phyloP scores from a whole-genome alignment of 2,888 invertebrate species.

The Sicus ferrugineus region DNA sequence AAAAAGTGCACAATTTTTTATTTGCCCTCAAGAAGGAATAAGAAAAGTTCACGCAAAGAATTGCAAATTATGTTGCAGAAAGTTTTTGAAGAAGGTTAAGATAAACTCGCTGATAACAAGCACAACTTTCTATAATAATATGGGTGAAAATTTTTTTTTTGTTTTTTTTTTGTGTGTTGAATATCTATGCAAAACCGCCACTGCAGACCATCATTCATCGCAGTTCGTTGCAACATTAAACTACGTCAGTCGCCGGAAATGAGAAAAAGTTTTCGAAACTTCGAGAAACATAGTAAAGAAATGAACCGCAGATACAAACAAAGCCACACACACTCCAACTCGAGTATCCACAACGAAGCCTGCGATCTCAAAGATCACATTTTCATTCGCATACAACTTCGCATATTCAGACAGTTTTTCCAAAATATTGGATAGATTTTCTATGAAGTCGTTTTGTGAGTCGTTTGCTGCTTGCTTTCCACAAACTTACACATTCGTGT shows the following conservation, averaged over 20 bases:
- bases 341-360: not conserved
- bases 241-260: conserved; percentile 11
- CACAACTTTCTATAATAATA: not conserved
- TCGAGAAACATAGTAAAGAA: not conserved
- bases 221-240: not conserved
- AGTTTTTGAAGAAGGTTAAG: not conserved
- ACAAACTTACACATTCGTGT: no score
- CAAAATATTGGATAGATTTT: not conserved
- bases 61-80: not conserved
- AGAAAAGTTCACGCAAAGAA: not conserved
- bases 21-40: not conserved
- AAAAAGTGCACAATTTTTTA: not conserved
- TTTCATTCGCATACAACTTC: not conserved
- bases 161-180: not conserved
- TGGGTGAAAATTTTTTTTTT: not conserved
- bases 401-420: not conserved
- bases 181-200: not conserved
- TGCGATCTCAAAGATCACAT: not conserved
- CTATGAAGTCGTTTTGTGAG: no score
- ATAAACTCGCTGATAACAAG: not conserved
- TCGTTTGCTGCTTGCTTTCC: no score
- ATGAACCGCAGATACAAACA: not conserved
- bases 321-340: not conserved
- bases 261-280: conserved; percentile 4
- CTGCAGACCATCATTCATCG: not conserved